Base-by-base conservation (phyloP, 2,797 vertebrate genomes). In the Hafferia zeledoni region DNA sequence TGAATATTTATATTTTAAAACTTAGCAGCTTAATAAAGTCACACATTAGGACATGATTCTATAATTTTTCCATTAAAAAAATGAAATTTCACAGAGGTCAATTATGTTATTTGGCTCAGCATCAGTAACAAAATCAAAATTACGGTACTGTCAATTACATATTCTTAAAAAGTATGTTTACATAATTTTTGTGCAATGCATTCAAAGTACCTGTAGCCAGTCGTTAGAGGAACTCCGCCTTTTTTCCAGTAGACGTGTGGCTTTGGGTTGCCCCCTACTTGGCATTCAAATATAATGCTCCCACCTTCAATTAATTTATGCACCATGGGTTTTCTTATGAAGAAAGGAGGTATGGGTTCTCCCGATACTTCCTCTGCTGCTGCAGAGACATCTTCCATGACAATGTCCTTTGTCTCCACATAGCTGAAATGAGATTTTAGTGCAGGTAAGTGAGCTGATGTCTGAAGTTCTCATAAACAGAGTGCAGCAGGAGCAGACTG, bases 221-320 rank as follows among this genome's bases (percentile, higher is more conserved):
- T 98, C n/a, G 98, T 98, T 68, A 99, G 97, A 94, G 98, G 98
- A 96, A 99, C 97, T 64, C 99, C 99, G 33, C 98, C 98, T 96
- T 99, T 99, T 96, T 98, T 99, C 99, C 99, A 99, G 96, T 98
- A 98, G 93, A 99, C 97, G 13, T 99, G 98, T 87, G 99, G 99
- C 97, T 98, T 98, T 80, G 99, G 99, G 88, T 97, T 99, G 93
- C 99, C 99, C 55, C 98, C 99, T 55, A 99, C 98, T 87, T 99
- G 99, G 92, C 99, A 99, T 50, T 99, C 98, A 97, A 99, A 99
- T 82, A 99, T 94, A 19, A 99, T 95, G 39, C 98, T 98, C 88
- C 98, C 99, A 77, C 99, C 99, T 97, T 99, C 99, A 86, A 99
- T 98, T 94, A 99, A 97, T 96, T 98, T 99, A 97, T 99, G 99